A percentile compares a stretch with the other conserved stretches of the same genome.
Evolutionary conservation across 1,140 invertebrate species (phyloP).

Genomic region (Sarcophaga peregrina): DNA sequence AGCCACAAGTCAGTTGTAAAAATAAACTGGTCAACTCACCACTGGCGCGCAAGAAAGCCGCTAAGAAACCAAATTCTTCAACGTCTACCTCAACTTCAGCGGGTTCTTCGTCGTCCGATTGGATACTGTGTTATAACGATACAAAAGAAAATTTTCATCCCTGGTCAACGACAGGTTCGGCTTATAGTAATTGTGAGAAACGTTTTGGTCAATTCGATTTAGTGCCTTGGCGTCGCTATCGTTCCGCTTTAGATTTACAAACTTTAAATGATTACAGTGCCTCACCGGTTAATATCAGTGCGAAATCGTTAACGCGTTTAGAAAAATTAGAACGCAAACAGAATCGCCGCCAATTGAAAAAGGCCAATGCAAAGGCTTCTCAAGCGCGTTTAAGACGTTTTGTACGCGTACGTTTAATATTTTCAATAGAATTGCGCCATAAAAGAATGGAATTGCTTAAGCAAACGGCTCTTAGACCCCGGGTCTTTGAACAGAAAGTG

Average conservation of each 20-base stretch:
- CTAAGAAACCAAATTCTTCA: neutral
- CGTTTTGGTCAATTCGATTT: constrained; percentile 60
- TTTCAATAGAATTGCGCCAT: constrained; percentile 62
- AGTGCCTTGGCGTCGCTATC: constrained; percentile 61
- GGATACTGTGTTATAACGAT: constrained; percentile 57
- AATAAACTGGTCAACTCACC: constrained; percentile 44
- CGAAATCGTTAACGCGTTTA: constrained; percentile 50
- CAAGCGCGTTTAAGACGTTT: constrained; percentile 52
- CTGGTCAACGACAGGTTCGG: constrained; percentile 48
- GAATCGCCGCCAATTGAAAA: constrained; percentile 55
- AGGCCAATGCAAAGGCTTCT: constrained; percentile 44
- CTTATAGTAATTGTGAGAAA: constrained; percentile 25
- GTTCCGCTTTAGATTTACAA: constrained; percentile 55
- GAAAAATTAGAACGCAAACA: constrained; percentile 60
- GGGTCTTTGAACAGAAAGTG: constrained; percentile 60
- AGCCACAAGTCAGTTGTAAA: constrained; percentile 55
- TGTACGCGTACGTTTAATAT: constrained; percentile 60
- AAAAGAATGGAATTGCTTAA: constrained; percentile 62
- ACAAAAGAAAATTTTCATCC: constrained; percentile 58
- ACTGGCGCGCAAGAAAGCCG: neutral
- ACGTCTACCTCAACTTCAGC: neutral
- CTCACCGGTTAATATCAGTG: neutral
- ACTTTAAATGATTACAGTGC: constrained; percentile 52
- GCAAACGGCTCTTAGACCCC: constrained; percentile 53
- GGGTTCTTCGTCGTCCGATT: constrained; percentile 48